Percentiles rank a stretch among this genome's conserved stretches.
Conservation (phyloP, 2,797 vertebrate genomes). For the Bovichtus diacanthus region DNA sequence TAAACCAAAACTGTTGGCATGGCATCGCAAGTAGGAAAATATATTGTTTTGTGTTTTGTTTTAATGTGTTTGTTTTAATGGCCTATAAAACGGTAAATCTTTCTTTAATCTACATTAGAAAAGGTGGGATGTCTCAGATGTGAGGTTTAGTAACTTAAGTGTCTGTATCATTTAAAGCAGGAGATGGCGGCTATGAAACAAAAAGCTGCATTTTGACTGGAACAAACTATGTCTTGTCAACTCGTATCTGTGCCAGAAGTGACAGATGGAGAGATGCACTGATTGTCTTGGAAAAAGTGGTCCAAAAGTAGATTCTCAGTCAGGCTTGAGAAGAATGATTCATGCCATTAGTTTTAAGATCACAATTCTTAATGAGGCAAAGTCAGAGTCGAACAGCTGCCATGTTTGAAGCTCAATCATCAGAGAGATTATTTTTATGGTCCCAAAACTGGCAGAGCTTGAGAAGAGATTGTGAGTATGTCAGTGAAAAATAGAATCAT, state of each 20-base stretch:
- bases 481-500: slow-evolving; percentile 19
- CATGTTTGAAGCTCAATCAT: slow-evolving; percentile 23
- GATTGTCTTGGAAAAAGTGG: slow-evolving; percentile 4
- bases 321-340: slow-evolving; percentile 6
- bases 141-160: background rate
- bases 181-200: slow-evolving; percentile 11
- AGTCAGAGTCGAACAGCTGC: slow-evolving; percentile 23
- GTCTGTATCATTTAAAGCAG: background rate
- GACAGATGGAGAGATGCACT: slow-evolving; percentile 25
- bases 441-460: slow-evolving; percentile 8
- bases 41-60: background rate
- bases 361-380: slow-evolving; percentile 20
- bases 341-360: slow-evolving; percentile 29
- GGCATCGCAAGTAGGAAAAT: background rate
- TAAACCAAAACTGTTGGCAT: background rate
- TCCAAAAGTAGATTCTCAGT: slow-evolving; percentile 17
- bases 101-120: background rate
- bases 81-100: background rate
- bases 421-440: slow-evolving; percentile 14
- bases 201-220: slow-evolving; percentile 18
- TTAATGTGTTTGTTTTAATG: too few relatives aligned
- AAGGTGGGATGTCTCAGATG: background rate
- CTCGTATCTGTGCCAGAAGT: slow-evolving; percentile 22
- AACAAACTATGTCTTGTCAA: slow-evolving; percentile 18
- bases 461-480: background rate